Evolutionary conservation across 2,797 vertebrate genomes (phyloP).

Genomic region (Gadopsis marmoratus): DNA sequence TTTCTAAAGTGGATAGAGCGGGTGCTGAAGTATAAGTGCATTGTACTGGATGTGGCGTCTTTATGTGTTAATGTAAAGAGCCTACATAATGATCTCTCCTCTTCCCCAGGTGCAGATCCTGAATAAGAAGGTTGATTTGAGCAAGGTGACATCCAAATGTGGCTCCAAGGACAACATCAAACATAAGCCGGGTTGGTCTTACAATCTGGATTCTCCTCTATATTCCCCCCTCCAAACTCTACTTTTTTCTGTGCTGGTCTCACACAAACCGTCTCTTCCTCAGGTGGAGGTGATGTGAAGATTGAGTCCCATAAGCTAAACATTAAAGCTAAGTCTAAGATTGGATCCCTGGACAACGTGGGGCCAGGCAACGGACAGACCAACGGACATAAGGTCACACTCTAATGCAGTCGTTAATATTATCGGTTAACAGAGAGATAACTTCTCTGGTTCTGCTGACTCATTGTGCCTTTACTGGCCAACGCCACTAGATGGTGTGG

Average conservation of each 20-base stretch:
- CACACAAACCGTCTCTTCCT: background rate
- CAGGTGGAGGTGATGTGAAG: conserved; percentile 94
- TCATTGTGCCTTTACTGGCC: conserved; percentile 57
- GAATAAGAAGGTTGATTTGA: conserved; percentile 94
- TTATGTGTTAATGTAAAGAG: conserved; percentile 2
- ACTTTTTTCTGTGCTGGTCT: background rate
- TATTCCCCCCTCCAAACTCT: background rate
- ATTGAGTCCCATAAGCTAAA: conserved; percentile 92
- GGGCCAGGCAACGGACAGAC: conserved; percentile 83
- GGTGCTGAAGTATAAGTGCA: background rate
- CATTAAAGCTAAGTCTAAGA: conserved; percentile 92
- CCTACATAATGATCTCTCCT: conserved; percentile 27
- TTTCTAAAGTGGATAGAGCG: conserved; percentile 6
- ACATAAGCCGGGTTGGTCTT: conserved; percentile 90
- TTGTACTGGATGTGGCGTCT: background rate
- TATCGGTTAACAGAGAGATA: background rate
- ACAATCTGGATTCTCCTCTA: background rate
- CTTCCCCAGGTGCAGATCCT: conserved; percentile 92
- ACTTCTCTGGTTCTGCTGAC: conserved; percentile 46
- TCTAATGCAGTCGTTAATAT: conserved; percentile 5
- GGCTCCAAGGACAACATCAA: conserved; percentile 97
- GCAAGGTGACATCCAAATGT: conserved; percentile 95
- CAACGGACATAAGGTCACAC: conserved; percentile 83
- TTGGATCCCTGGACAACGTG: conserved; percentile 92
- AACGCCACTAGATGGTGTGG: conserved; percentile 65